These are phyloP conservation scores for Thamnaconus septentrionalis DNA, from an alignment of 2,113 vertebrate genomes.

Conservation along the genomic window DNA sequence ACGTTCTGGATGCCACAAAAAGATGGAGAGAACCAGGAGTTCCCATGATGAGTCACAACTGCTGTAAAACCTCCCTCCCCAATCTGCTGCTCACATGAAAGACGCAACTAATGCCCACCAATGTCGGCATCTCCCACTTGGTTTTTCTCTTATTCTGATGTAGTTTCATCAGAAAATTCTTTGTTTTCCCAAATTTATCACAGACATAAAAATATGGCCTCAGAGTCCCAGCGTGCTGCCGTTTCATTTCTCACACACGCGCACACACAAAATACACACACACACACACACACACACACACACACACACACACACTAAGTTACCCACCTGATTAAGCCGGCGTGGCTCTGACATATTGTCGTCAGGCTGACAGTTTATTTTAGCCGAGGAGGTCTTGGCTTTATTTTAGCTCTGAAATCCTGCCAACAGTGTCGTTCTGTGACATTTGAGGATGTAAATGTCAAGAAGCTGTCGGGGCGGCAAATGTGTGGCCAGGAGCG, in stretches of 20 bases:
- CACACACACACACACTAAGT: background rate
- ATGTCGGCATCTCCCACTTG: too few relatives aligned
- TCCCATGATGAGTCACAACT: too few relatives aligned
- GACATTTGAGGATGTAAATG: slow-evolving; percentile 33
- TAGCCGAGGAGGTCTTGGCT: background rate
- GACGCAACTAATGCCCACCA: too few relatives aligned
- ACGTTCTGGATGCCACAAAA: too few relatives aligned
- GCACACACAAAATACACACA: too few relatives aligned
- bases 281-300: too few relatives aligned
- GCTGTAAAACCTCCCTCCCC: too few relatives aligned
- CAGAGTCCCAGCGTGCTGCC: slow-evolving; percentile 7
- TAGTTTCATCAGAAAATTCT: background rate
- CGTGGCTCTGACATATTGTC: slow-evolving; percentile 1
- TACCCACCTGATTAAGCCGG: slow-evolving; percentile 11
- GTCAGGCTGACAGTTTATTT: slow-evolving; percentile 1
- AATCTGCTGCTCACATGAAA: too few relatives aligned
- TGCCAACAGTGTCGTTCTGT: slow-evolving; percentile 1
- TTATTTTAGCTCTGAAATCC: slow-evolving; percentile 16
- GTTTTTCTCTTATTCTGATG: too few relatives aligned
- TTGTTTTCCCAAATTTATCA: too few relatives aligned
- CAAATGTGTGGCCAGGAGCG: background rate
- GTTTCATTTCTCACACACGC: background rate
- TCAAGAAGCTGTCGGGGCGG: slow-evolving; percentile 1
- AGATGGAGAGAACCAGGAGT: too few relatives aligned
- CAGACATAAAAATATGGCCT: too few relatives aligned